Conservation (phyloP, 1,140 invertebrate species). For the Trypoxylus dichotomus region DNA sequence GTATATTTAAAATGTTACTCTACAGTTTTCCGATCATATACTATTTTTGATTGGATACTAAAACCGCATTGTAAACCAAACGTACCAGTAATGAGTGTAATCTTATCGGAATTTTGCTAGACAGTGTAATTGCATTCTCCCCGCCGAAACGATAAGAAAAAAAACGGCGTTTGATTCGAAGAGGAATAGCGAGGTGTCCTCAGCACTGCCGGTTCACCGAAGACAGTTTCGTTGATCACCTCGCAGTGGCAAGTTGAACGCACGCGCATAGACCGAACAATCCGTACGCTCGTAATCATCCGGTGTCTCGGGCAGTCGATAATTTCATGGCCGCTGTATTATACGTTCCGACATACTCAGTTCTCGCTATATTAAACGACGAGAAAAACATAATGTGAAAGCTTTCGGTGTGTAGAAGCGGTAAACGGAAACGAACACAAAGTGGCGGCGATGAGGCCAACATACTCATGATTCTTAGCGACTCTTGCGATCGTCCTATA, state of each 20-base stretch:
- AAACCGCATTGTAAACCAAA: too few relatives aligned
- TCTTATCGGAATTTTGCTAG: neutral
- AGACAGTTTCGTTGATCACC: neutral
- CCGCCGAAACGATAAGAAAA: neutral
- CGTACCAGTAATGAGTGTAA: too few relatives aligned
- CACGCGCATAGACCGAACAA: neutral
- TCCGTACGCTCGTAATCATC: neutral
- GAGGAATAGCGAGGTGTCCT: neutral
- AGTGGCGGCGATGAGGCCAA: neutral
- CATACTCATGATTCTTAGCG: neutral
- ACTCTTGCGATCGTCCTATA: neutral
- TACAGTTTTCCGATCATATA: too few relatives aligned
- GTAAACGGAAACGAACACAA: neutral
- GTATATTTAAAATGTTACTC: too few relatives aligned
- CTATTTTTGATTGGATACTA: too few relatives aligned
- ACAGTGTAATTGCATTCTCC: neutral
- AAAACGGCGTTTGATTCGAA: neutral
- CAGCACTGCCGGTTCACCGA: neutral
- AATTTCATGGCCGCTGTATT: slow-evolving; percentile 26
- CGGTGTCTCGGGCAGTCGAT: slow-evolving; percentile 24
- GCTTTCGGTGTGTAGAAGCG: neutral
- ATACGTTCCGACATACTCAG: neutral
- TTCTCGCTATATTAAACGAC: slow-evolving; percentile 1
- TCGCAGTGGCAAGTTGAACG: neutral
- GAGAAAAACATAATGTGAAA: neutral